These are phyloP conservation scores for Pedionomus torquatus DNA, from an alignment of 2,113 vertebrate species.

Conservation along the genomic window DNA sequence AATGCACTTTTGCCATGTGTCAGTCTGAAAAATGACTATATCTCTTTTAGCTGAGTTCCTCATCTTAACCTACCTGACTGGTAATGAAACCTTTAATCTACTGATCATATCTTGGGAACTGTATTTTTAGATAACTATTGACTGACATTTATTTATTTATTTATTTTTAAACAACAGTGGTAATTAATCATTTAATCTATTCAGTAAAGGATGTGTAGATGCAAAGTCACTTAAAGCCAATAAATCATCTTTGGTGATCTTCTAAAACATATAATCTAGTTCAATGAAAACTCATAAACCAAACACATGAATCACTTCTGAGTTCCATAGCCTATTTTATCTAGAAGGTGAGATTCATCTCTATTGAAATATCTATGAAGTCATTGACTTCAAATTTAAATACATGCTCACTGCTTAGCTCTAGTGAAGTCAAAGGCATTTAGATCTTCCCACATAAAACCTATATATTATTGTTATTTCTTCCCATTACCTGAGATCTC, in stretches of 20 bases:
- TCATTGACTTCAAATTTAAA: background rate
- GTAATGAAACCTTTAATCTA: background rate
- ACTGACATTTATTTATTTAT: rapidly evolving
- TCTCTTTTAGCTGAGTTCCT: background rate
- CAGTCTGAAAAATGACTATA: background rate
- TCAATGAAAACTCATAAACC: background rate
- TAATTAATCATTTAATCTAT: background rate
- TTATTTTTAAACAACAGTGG: background rate
- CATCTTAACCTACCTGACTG: background rate
- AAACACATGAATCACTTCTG: background rate
- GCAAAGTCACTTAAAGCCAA: background rate
- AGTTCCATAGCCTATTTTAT: background rate
- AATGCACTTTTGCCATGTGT: background rate
- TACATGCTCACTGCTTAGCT: background rate
- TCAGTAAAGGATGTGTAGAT: background rate
- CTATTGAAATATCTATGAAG: background rate
- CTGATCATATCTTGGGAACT: background rate
- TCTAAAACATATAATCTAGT: background rate
- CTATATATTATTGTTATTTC: constrained; percentile 42
- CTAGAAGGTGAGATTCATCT: background rate
- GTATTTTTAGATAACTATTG: background rate
- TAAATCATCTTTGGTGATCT: background rate
- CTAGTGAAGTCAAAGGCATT: constrained; percentile 23
- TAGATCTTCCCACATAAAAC: constrained; percentile 18
- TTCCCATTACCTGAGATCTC: constrained; percentile 39